Conservation (phyloP, 2,797 vertebrate species). For the Cyclura pinguis region DNA sequence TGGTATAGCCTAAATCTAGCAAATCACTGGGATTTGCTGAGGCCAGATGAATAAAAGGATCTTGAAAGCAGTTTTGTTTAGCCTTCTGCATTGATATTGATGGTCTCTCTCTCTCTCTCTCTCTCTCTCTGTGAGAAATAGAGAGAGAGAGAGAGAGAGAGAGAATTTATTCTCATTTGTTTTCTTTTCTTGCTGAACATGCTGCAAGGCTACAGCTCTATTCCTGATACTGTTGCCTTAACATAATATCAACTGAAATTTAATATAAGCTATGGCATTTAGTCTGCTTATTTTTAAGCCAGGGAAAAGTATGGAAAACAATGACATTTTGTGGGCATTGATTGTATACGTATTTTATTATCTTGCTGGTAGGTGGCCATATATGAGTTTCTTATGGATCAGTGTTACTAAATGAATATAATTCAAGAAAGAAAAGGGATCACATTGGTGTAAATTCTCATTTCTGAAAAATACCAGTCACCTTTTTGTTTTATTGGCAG, state of each 20-base stretch:
- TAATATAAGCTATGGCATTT: constrained; percentile 13
- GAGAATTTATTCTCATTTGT: not conserved
- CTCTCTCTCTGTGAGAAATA: too few relatives aligned
- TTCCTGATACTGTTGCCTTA: constrained; percentile 53
- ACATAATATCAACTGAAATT: constrained; percentile 51
- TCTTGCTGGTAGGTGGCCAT: not conserved
- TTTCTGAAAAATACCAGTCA: too few relatives aligned
- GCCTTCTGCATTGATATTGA: not conserved
- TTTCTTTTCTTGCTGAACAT: constrained; percentile 37
- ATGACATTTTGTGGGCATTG: not conserved
- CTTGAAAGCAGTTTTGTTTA: not conserved
- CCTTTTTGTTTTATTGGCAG: too few relatives aligned
- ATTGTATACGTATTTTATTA: not conserved
- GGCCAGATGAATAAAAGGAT: not conserved
- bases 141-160: too few relatives aligned
- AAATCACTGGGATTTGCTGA: not conserved
- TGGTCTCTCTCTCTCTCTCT: too few relatives aligned
- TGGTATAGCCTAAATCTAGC: not conserved
- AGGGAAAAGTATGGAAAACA: constrained; percentile 9
- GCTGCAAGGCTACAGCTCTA: constrained; percentile 37
- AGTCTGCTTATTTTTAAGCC: not conserved
- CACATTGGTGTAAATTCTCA: too few relatives aligned
- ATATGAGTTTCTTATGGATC: not conserved
- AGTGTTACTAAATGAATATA: not conserved
- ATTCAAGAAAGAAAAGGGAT: too few relatives aligned